Evolutionary conservation across 2,888 invertebrate genomes (phyloP).

Genomic region (Drosophila buzzatii): DNA sequence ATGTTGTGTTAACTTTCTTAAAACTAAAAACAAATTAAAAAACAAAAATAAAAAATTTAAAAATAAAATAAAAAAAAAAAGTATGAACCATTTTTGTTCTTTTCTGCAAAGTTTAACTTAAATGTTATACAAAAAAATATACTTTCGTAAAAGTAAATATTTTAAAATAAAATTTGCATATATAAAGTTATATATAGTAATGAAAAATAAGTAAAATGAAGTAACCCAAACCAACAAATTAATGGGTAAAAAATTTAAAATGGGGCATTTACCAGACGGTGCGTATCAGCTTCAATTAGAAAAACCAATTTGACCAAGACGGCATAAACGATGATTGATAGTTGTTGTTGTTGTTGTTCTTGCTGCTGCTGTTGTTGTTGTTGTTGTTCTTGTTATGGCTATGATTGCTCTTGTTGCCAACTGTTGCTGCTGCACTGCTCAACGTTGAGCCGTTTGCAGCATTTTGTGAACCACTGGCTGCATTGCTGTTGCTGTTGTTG

Average conservation of each 20-base stretch:
- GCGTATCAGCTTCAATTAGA: conserved; percentile 24
- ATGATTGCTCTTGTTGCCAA: conserved; percentile 40
- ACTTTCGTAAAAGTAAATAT: not conserved
- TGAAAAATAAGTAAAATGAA: no score
- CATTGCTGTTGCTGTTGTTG: conserved; percentile 18
- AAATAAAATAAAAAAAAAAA: not conserved
- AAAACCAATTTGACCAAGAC: conserved; percentile 74
- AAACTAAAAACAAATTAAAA: no score
- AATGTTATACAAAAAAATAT: not conserved
- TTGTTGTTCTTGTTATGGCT: conserved; percentile 52
- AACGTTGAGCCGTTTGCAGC: conserved; percentile 14
- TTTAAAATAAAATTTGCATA: not conserved
- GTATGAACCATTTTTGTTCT: not conserved
- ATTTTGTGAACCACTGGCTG: conserved; percentile 22
- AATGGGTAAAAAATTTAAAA: not conserved
- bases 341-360: conserved; percentile 45
- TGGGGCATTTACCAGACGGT: not conserved
- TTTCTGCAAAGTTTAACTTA: not conserved
- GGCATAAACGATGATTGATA: conserved; percentile 63
- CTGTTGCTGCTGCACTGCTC: conserved; percentile 24
- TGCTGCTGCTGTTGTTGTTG: conserved; percentile 47
- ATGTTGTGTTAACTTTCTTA: not conserved
- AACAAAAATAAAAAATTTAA: not conserved
- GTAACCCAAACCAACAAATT: not conserved
- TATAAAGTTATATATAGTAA: not conserved